Evolutionary conservation across 1,140 invertebrate genomes (phyloP), one percentile per base, ranked within the genome.

Genomic region (Orchesella cincta): DNA sequence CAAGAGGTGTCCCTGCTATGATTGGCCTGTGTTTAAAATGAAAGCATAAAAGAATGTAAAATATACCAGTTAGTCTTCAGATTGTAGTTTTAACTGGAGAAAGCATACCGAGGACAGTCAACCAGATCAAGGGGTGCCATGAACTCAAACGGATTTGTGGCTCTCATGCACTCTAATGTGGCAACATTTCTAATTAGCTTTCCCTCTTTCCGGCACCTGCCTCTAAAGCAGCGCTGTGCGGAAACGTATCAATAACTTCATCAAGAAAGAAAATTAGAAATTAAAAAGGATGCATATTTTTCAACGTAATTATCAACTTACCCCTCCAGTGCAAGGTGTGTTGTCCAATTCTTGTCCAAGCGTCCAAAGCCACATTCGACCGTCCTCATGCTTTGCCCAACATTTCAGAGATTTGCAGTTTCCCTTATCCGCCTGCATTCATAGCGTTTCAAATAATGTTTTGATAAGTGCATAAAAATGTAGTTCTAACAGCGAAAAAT

Each of bases 161-260:
- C 28, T 33, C 1, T 12, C 1, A 51, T 16, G 26, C 75, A 76
- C 8, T 39, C n/a, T 5, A 57, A 57, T 39, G 20, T 29, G 1
- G 33, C 75, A 36, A 70, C 35, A 51, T 76, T 76, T 70, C n/a
- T 28, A 8, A 76, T 8, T 1, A 76, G 8, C 1, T 46, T 2
- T 3, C 76, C 71, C 16, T 26, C 1, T 51, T 23, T 12, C 3
- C 76, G 76, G 71, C 76, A 77, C 16, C 29, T 54, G 34, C 76
- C 76, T 57, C 76, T 12, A 46, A 77, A 73, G 33, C 39, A 77
- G 16, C 67, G n/a, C n/a, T n/a, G n/a, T n/a, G n/a, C n/a, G n/a
- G n/a, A n/a, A n/a, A n/a, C n/a, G n/a, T n/a, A n/a, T n/a, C n/a
- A n/a, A n/a, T n/a, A n/a, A n/a, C n/a, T n/a, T n/a, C n/a, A n/a